Percentiles rank a stretch among this genome's conserved stretches.
Evolutionary conservation across 2,888 invertebrate genomes (phyloP).

Genomic region (Tenthredo amoena): DNA sequence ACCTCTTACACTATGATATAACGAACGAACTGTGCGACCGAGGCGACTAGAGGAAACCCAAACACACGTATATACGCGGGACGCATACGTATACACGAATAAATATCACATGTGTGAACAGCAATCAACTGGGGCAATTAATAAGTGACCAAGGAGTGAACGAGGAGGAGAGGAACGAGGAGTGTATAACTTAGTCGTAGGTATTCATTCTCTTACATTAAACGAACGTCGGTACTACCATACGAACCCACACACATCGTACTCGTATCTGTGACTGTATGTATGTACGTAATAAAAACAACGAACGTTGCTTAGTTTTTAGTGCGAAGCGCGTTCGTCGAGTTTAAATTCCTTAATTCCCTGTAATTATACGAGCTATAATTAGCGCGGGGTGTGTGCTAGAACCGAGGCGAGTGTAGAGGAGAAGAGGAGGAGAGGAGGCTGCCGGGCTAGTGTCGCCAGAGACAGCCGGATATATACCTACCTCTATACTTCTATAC

Average conservation of each 20-base stretch:
- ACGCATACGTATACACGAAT: not conserved
- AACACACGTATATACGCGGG: not conserved
- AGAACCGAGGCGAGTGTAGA: not conserved
- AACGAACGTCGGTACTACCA: not conserved
- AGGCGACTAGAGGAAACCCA: not conserved
- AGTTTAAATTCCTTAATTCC: conserved; percentile 54
- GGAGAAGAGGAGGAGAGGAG: not conserved
- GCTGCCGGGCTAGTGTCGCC: not conserved
- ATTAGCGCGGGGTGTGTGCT: conserved; percentile 46
- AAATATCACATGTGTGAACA: not conserved
- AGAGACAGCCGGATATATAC: conserved; percentile 69
- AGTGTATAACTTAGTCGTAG: not conserved
- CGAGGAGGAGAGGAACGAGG: not conserved
- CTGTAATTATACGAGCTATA: conserved; percentile 49
- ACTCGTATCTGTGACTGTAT: no score
- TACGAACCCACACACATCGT: not conserved
- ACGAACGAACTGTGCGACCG: not conserved
- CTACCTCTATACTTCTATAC: conserved; percentile 6
- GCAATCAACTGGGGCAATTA: conserved; percentile 71
- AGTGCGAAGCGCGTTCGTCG: conserved; percentile 14
- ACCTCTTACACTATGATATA: not conserved
- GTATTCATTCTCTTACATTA: not conserved
- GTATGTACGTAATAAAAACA: not conserved
- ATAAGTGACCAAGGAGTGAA: conserved; percentile 61
- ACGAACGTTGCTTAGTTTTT: not conserved